A percentile compares a stretch with the other conserved stretches of the same genome.
Evolutionary conservation across 2,888 invertebrate genomes (phyloP).

Genomic region (Drosophila fulvimacula): DNA sequence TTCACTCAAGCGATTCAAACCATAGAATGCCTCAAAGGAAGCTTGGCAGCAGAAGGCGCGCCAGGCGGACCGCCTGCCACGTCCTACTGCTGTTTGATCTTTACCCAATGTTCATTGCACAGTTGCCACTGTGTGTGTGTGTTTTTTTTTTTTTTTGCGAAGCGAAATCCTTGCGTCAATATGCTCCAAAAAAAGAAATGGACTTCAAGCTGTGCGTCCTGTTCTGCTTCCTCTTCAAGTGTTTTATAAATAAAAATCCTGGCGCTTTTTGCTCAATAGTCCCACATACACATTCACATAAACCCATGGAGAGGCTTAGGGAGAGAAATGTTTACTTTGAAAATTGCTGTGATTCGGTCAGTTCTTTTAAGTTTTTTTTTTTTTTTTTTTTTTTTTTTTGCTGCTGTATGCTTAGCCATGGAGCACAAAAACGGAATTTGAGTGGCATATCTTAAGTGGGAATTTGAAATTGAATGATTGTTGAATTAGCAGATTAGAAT

Average conservation of each 20-base stretch:
- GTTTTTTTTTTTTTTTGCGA: conserved; percentile 14
- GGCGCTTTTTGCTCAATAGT: conserved; percentile 49
- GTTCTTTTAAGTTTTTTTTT: conserved; percentile 43
- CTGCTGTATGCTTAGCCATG: conserved; percentile 14
- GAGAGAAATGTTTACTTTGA: conserved; percentile 68
- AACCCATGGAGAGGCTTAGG: conserved; percentile 1
- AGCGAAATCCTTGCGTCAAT: conserved; percentile 72
- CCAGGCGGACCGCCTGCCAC: conserved; percentile 26
- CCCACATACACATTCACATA: conserved; percentile 11
- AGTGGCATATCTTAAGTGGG: conserved; percentile 56
- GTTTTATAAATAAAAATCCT: conserved; percentile 75
- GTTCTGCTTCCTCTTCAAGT: conserved; percentile 66
- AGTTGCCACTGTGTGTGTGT: conserved; percentile 42
- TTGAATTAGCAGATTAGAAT: conserved; percentile 71
- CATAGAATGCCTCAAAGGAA: conserved; percentile 46
- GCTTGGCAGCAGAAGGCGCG: conserved; percentile 28
- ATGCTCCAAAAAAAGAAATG: conserved; percentile 40
- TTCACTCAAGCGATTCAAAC: conserved; percentile 52
- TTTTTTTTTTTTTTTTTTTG: conserved; percentile 21
- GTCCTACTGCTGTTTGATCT: conserved; percentile 71
- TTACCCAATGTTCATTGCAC: conserved; percentile 63
- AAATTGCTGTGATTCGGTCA: conserved; percentile 74
- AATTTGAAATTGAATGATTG: conserved; percentile 66
- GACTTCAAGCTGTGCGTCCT: conserved; percentile 45
- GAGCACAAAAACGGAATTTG: conserved; percentile 35